Conservation (phyloP, 1,140 invertebrate species). For the Rhizoglyphus robini region DNA sequence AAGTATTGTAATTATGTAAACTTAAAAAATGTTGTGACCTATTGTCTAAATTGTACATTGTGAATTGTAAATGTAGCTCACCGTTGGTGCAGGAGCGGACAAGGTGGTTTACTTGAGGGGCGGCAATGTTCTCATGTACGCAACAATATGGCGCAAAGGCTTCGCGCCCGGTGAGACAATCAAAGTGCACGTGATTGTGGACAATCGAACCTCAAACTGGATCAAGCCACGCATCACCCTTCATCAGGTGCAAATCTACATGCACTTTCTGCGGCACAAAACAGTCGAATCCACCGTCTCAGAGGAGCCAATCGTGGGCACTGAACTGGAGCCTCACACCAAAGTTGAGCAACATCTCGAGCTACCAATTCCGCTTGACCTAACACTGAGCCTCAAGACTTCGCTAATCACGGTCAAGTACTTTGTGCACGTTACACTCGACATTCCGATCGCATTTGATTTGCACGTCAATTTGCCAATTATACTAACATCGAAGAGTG, state of each 20-base stretch:
- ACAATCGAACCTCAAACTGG: neutral
- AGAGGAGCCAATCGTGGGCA: neutral
- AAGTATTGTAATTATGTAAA: too few relatives aligned
- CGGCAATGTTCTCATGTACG: neutral
- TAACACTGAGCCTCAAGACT: neutral
- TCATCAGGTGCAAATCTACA: conserved; percentile 13
- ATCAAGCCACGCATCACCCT: neutral
- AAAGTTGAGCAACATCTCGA: neutral
- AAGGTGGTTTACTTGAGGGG: neutral
- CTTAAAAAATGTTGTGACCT: too few relatives aligned
- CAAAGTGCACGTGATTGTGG: neutral
- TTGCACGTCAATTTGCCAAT: conserved; percentile 12
- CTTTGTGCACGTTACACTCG: conserved; percentile 13
- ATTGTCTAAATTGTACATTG: too few relatives aligned
- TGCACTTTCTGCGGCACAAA: neutral
- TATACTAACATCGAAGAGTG: neutral
- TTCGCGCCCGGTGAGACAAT: conserved; percentile 9
- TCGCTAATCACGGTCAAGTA: conserved; percentile 10
- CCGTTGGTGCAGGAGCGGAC: neutral
- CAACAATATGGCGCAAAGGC: neutral
- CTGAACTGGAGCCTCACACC: neutral
- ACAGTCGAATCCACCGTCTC: neutral
- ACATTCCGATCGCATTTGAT: conserved; percentile 12
- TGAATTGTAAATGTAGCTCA: too few relatives aligned
- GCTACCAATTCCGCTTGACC: neutral